Percentiles rank a stretch among this genome's conserved stretches.
Evolutionary conservation across 2,113 vertebrate species (phyloP).

Genomic region (Astatoreochromis straeleni): DNA sequence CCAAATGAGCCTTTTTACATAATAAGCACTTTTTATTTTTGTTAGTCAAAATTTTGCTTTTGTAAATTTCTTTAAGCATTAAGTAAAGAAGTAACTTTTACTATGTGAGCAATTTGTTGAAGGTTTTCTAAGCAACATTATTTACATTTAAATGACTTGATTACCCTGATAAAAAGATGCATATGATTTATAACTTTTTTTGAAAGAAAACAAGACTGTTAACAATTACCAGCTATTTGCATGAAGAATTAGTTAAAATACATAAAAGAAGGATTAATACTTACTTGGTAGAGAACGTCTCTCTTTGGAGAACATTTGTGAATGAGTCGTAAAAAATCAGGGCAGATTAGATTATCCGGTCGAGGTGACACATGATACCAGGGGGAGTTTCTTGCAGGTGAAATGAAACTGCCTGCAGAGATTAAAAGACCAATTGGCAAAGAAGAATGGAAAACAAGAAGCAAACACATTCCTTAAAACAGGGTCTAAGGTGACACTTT

Average conservation of each 20-base stretch:
- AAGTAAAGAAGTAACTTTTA: neutral
- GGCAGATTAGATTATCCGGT: fast-evolving
- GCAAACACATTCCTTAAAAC: neutral
- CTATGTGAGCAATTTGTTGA: neutral
- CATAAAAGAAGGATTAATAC: neutral
- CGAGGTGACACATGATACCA: neutral
- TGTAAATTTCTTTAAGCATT: neutral
- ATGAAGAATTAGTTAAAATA: neutral
- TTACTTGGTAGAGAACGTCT: neutral
- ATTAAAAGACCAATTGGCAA: neutral
- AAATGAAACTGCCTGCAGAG: neutral
- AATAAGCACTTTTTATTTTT: neutral
- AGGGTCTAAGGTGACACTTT: neutral
- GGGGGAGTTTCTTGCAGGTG: neutral
- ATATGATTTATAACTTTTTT: neutral
- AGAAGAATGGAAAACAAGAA: neutral
- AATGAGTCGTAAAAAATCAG: neutral
- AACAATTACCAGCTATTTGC: neutral
- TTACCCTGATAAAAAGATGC: neutral
- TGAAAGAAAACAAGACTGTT: neutral
- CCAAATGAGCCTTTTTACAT: neutral
- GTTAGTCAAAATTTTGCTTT: neutral
- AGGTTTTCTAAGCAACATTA: neutral
- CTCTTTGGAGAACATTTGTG: neutral
- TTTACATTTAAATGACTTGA: neutral